Conservation (phyloP, 1,140 invertebrate species). For the Neelides sp. region DNA sequence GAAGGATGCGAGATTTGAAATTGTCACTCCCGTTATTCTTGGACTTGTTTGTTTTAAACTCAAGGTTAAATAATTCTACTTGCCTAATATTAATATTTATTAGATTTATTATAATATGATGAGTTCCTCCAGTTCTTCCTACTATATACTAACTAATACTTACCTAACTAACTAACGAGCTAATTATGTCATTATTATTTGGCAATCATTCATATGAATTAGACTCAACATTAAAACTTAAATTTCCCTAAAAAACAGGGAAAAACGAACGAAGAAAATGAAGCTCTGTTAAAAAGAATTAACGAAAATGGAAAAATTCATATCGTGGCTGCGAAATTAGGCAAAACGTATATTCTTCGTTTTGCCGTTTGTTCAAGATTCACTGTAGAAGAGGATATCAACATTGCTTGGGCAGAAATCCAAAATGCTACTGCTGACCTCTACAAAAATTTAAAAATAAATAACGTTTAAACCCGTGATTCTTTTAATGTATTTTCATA, state of each 20-base stretch:
- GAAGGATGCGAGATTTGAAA: constrained; percentile 67
- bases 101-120: background rate
- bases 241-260: too few relatives aligned
- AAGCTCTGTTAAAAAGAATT: constrained; percentile 66
- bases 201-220: too few relatives aligned
- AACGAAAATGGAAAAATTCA: constrained; percentile 88
- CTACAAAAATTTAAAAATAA: too few relatives aligned
- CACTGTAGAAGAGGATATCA: constrained; percentile 68
- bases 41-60: constrained; percentile 88
- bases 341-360: constrained; percentile 70
- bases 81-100: background rate
- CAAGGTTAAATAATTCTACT: constrained; percentile 52
- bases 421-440: constrained; percentile 52
- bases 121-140: background rate
- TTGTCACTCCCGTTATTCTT: constrained; percentile 71
- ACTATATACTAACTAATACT: background rate
- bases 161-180: background rate
- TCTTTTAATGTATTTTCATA: too few relatives aligned
- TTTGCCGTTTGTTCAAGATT: constrained; percentile 80
- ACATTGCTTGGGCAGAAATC: constrained; percentile 75
- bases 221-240: too few relatives aligned
- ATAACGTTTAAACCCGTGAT: too few relatives aligned
- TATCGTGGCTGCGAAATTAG: constrained; percentile 79
- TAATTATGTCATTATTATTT: background rate
- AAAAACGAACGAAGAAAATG: constrained; percentile 66